These are phyloP conservation scores for Myrmophylax atrothorax DNA, from an alignment of 2,113 vertebrate genomes.

Conservation along the genomic window DNA sequence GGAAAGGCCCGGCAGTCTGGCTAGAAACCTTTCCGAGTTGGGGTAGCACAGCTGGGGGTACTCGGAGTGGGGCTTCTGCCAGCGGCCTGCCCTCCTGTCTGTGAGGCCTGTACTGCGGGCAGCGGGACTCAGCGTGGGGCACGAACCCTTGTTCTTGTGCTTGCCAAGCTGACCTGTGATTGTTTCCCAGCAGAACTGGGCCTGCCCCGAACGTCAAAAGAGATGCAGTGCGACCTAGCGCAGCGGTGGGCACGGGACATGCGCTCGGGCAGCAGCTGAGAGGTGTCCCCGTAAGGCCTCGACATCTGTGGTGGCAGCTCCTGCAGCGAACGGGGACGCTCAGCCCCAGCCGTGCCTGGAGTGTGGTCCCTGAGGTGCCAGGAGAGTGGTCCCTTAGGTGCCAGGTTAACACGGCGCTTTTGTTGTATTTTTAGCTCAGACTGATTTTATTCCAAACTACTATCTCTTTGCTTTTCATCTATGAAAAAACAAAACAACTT, in stretches of 20 bases:
- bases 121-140: not conserved
- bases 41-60: not conserved
- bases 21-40: not conserved
- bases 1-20: not conserved
- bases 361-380: not conserved
- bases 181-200: constrained; percentile 21
- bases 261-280: not conserved
- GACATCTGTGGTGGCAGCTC: not conserved
- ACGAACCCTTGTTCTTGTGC: not conserved
- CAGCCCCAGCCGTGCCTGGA: not conserved
- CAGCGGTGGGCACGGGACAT: not conserved
- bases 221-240: not conserved
- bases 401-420: not conserved
- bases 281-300: not conserved
- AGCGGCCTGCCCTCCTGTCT: too few species aligned
- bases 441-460: not conserved
- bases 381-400: not conserved
- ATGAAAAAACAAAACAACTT: not conserved
- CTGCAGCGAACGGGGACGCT: not conserved
- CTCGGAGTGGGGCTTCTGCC: not conserved
- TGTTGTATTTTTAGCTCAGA: not conserved
- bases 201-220: not conserved
- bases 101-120: not conserved
- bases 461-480: not conserved
- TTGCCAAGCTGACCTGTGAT: not conserved